Evolutionary conservation across 2,113 vertebrate genomes (phyloP).

Genomic region (Petromus typicus): DNA sequence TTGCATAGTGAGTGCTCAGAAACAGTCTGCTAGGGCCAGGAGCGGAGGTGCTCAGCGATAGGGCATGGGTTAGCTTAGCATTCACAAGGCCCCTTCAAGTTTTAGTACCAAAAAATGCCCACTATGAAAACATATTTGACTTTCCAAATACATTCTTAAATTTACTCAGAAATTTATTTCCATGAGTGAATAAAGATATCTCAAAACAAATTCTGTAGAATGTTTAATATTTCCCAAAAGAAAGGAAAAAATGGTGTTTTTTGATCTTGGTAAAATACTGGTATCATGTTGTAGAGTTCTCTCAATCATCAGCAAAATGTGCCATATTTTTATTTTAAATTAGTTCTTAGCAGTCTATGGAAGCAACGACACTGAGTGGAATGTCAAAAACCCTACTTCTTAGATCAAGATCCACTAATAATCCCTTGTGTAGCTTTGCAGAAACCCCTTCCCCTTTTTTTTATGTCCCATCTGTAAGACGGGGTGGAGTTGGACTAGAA

Average conservation of each 20-base stretch:
- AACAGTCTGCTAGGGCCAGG: too few relatives aligned
- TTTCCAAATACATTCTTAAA: background rate
- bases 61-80: too few relatives aligned
- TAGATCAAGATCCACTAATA: background rate
- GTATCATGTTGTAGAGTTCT: background rate
- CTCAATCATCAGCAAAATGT: background rate
- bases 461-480: background rate
- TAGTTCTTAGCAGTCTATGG: background rate
- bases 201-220: constrained; percentile 5
- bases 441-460: background rate
- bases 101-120: background rate
- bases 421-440: background rate
- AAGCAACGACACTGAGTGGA: background rate
- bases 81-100: background rate
- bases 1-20: background rate
- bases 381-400: background rate
- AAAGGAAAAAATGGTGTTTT: background rate
- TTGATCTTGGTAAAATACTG: background rate
- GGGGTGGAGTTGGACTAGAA: background rate
- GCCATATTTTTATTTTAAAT: background rate
- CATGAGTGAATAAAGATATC: background rate
- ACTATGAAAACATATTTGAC: background rate
- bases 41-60: background rate
- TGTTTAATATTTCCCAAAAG: background rate
- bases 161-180: background rate